Percentiles rank a stretch among this genome's conserved stretches.
These are phyloP conservation scores for Danionella dracula DNA, from an alignment of 2,797 vertebrate species.

Conservation along the genomic window DNA sequence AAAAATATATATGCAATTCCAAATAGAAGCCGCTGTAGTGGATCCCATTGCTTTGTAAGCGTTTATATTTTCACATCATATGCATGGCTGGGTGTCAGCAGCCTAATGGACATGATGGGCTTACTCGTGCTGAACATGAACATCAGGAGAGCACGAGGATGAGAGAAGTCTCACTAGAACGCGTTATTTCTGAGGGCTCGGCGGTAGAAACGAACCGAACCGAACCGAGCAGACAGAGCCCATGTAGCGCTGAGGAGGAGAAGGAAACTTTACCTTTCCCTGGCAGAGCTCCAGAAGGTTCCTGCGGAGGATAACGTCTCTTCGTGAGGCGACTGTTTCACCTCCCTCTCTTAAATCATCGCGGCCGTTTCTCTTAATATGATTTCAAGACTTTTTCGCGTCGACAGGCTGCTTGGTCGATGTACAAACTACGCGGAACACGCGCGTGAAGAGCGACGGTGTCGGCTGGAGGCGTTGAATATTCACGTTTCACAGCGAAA, in stretches of 20 bases:
- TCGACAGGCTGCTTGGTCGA: neutral
- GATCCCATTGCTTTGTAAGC: too few species aligned
- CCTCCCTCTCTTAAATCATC: neutral
- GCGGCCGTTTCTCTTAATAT: neutral
- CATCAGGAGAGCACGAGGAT: too few species aligned
- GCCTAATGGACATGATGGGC: neutral
- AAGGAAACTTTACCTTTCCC: constrained; percentile 38
- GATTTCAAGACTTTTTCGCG: neutral
- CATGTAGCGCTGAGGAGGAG: neutral
- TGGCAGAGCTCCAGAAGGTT: constrained; percentile 7
- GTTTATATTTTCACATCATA: neutral
- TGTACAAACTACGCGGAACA: neutral
- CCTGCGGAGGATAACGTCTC: constrained; percentile 7
- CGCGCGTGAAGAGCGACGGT: constrained; percentile 1
- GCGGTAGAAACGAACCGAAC: too few species aligned
- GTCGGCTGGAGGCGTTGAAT: constrained; percentile 35
- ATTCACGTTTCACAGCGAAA: constrained; percentile 23
- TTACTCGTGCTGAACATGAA: neutral
- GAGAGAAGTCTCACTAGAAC: too few species aligned
- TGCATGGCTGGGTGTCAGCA: neutral
- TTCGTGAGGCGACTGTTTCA: too few species aligned
- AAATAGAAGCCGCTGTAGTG: neutral
- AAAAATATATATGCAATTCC: neutral
- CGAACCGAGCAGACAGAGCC: neutral
- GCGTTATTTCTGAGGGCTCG: neutral